Evolutionary conservation across 2,797 vertebrate species (phyloP).

Genomic region (Microcaecilia unicolor): DNA sequence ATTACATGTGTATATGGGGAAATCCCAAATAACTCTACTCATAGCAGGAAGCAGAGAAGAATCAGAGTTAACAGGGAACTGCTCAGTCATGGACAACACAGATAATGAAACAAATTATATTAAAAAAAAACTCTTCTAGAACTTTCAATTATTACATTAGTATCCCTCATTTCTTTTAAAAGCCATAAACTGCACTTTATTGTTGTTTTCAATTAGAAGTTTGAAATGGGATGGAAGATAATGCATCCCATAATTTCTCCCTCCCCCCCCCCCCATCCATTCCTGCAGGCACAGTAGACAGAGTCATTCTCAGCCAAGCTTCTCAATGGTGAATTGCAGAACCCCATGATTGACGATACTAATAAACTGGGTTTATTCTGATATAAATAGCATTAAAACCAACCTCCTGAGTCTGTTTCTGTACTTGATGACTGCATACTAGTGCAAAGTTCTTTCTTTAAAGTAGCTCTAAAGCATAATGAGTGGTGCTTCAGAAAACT

Average conservation of each 20-base stretch:
- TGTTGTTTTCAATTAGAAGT: slow-evolving; percentile 50
- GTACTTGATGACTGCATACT: slow-evolving; percentile 41
- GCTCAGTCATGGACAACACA: no score
- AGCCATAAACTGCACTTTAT: slow-evolving; percentile 37
- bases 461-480: slow-evolving; percentile 35
- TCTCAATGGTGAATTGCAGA: slow-evolving; percentile 37
- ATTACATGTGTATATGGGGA: no score
- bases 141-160: slow-evolving; percentile 31
- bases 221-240: slow-evolving; percentile 53
- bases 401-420: slow-evolving; percentile 52
- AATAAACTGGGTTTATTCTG: slow-evolving; percentile 56
- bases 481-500: slow-evolving; percentile 36
- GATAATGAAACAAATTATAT: no score
- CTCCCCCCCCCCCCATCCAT: slow-evolving; percentile 25
- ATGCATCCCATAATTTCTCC: slow-evolving; percentile 48
- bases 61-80: no score
- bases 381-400: slow-evolving; percentile 61
- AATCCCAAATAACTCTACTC: no score
- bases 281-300: slow-evolving; percentile 28
- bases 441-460: slow-evolving; percentile 48
- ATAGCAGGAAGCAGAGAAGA: no score
- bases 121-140: no score
- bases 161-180: slow-evolving; percentile 38
- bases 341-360: slow-evolving; percentile 48
- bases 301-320: slow-evolving; percentile 48